phyloP scores from a whole-genome alignment of 2,888 invertebrate genomes.

The Piscicola geometra region DNA sequence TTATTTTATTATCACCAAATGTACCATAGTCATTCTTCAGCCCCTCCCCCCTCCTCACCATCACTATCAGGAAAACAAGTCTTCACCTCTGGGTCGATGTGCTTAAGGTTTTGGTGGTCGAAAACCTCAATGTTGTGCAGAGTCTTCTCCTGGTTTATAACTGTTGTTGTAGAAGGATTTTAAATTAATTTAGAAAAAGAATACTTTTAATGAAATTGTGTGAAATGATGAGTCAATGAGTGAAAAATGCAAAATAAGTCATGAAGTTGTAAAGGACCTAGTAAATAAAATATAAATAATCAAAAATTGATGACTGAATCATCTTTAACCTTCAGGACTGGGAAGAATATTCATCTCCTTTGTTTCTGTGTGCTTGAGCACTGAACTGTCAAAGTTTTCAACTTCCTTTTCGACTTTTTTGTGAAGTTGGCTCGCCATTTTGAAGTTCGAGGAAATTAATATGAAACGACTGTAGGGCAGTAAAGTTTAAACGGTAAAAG shows the following conservation, averaged over 20 bases:
- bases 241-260: background rate
- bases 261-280: background rate
- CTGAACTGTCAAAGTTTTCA: slow-evolving; percentile 30
- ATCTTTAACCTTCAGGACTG: slow-evolving; percentile 30
- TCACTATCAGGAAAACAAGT: slow-evolving; percentile 26
- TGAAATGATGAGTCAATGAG: background rate
- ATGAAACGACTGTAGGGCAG: too few relatives aligned
- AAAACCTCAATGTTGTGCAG: slow-evolving; percentile 38
- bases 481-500: too few relatives aligned
- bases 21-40: too few relatives aligned
- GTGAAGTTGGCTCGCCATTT: slow-evolving; percentile 20
- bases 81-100: slow-evolving; percentile 37
- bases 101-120: slow-evolving; percentile 36
- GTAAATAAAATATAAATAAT: background rate
- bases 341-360: slow-evolving; percentile 37
- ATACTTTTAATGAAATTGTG: too few relatives aligned
- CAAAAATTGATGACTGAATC: background rate
- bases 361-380: slow-evolving; percentile 35
- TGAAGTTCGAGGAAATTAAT: background rate
- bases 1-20: too few relatives aligned
- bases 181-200: too few relatives aligned
- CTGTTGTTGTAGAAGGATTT: background rate
- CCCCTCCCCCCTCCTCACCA: slow-evolving; percentile 9
- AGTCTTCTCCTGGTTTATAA: slow-evolving; percentile 39
- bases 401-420: slow-evolving; percentile 34